Base-by-base conservation (phyloP, 2,797 vertebrate species). In the Typhlichthys eigenmanni region DNA sequence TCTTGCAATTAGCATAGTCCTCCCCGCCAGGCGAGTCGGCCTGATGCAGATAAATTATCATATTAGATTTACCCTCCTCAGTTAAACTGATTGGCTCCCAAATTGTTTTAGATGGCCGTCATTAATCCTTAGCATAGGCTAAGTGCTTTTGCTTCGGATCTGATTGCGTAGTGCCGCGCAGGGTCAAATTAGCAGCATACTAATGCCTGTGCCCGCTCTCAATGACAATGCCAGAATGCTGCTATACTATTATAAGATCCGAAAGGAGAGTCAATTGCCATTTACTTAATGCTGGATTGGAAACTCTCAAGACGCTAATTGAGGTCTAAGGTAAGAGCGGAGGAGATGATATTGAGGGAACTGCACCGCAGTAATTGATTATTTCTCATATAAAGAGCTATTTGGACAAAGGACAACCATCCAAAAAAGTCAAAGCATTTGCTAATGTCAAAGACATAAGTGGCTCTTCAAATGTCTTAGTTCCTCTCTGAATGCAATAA, bases 61-160 rank as follows among this genome's bases (percentile, higher is more conserved):
- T 97, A 98, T 98, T 98, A 98, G 96, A 96, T 97, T 96, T 95
- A 96, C 95, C 96, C 96, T 96, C 95, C 95, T 95, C 95, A 95
- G 95, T 95, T 96, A 95, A 96, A 98, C 93, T 96, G 95, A 98
- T 97, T 96, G 95, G 94, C 94, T 96, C 95, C 94, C 95, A 98
- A 98, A 98, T 98, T 97, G 96, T 98, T 98, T 98, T 95, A 92
- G 92, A 98, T 96, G 93, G 95, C 94, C 93, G 89, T 96, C 96
- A 98, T 99, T 99, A 98, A 98, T 98, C 94, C 95, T 94, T 95
- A 94, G 93, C 96, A 95, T 93, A 92, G 95, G 93, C 89, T 95
- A 97, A 98, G 94, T 93, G 94, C 93, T 94, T 92, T 90, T 83
- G 89, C 93, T 94, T 92, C 92, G 89, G 93, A 97, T 96, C 94